phyloP scores from a whole-genome alignment of 1,140 invertebrate species.

The Tetramorium parvispinum region DNA sequence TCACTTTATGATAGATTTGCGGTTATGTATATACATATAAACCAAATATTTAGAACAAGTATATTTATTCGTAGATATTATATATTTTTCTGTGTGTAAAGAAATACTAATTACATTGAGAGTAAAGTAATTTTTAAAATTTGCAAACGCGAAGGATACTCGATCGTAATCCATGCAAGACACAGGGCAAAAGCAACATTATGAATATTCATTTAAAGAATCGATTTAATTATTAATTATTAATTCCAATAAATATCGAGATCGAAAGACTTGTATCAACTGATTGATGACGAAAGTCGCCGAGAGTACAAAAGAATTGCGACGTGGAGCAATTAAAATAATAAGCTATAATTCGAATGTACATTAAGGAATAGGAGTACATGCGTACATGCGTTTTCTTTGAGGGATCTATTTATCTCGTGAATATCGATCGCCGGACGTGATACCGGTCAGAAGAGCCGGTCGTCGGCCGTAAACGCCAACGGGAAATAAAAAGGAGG shows the following conservation, averaged over 20 bases:
- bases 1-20: too few species aligned
- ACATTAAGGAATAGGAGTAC: background rate
- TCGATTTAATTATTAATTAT: too few species aligned
- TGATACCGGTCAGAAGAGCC: background rate
- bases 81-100: background rate
- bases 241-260: background rate
- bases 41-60: too few species aligned
- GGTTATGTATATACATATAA: too few species aligned
- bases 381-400: background rate
- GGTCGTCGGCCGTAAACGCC: slow-evolving; percentile 14
- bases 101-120: background rate
- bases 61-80: too few species aligned
- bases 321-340: background rate
- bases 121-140: background rate
- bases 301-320: too few species aligned
- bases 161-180: background rate
- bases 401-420: slow-evolving; percentile 42
- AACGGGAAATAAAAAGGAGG: slow-evolving; percentile 31
- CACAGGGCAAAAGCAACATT: background rate
- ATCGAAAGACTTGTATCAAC: background rate
- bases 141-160: background rate
- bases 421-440: slow-evolving; percentile 29
- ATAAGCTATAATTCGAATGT: background rate
- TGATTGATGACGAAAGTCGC: background rate
- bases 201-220: background rate